Conservation (phyloP, 2,113 vertebrate species). For the Eulemur macaco region DNA sequence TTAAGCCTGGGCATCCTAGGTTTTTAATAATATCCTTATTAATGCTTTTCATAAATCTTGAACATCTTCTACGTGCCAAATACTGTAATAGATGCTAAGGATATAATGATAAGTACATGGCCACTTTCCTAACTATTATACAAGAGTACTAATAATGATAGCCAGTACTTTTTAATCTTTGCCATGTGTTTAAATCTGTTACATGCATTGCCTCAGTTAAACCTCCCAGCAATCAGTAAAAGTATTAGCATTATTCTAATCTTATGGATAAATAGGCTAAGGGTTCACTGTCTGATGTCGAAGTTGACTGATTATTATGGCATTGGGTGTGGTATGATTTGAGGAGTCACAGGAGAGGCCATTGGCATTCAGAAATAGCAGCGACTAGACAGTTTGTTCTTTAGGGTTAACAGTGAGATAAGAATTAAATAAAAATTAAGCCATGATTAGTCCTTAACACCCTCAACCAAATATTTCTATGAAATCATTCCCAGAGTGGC, state of each 20-base stretch:
- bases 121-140: not conserved
- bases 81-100: not conserved
- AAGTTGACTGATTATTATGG: too few species aligned
- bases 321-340: not conserved
- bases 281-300: not conserved
- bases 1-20: not conserved
- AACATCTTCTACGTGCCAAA: not conserved
- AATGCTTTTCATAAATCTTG: not conserved
- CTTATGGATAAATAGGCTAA: not conserved
- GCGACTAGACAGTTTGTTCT: not conserved
- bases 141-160: not conserved
- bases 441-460: not conserved
- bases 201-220: not conserved
- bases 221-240: not conserved
- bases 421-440: not conserved
- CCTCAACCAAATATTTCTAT: not conserved
- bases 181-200: not conserved
- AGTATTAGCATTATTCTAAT: not conserved
- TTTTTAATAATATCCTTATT: not conserved
- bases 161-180: not conserved
- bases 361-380: not conserved
- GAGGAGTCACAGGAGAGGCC: not conserved
- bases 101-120: not conserved
- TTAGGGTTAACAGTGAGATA: not conserved
- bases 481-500: not conserved